A percentile compares a stretch with the other conserved stretches of the same genome.
phyloP scores from a whole-genome alignment of 1,140 invertebrate genomes.

The Ostrea denselamellosa region DNA sequence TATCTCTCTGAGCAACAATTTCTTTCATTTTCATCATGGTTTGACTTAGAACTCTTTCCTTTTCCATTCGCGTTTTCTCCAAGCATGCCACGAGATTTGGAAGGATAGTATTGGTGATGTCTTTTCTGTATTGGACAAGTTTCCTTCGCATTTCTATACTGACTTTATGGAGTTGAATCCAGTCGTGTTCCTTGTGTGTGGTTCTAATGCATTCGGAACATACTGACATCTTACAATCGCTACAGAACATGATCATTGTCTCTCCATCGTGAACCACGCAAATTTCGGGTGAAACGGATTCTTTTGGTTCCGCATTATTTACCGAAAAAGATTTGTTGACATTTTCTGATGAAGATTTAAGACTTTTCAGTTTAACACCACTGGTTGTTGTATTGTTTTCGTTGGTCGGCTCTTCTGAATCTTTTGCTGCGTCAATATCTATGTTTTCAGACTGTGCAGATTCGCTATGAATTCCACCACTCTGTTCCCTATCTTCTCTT shows the following conservation, averaged over 20 bases:
- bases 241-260: constrained; percentile 1
- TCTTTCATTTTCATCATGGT: neutral
- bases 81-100: neutral
- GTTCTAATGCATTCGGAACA: constrained; percentile 1
- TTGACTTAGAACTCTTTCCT: neutral
- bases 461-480: neutral
- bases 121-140: neutral
- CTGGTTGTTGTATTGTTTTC: neutral
- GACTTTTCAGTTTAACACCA: neutral
- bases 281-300: neutral
- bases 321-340: neutral
- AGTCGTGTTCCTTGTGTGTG: neutral
- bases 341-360: neutral
- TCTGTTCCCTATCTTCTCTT: neutral
- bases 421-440: neutral
- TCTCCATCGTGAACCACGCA: neutral
- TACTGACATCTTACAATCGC: neutral
- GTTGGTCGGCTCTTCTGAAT: neutral
- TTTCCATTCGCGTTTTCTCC: neutral
- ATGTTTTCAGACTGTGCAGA: neutral
- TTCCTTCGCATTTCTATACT: neutral
- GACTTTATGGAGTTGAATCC: constrained; percentile 1
- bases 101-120: neutral
- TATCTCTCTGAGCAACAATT: constrained; percentile 1
- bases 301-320: neutral